These are phyloP conservation scores for Xiphias gladius DNA, from an alignment of 2,113 vertebrate genomes.

Conservation along the genomic window DNA sequence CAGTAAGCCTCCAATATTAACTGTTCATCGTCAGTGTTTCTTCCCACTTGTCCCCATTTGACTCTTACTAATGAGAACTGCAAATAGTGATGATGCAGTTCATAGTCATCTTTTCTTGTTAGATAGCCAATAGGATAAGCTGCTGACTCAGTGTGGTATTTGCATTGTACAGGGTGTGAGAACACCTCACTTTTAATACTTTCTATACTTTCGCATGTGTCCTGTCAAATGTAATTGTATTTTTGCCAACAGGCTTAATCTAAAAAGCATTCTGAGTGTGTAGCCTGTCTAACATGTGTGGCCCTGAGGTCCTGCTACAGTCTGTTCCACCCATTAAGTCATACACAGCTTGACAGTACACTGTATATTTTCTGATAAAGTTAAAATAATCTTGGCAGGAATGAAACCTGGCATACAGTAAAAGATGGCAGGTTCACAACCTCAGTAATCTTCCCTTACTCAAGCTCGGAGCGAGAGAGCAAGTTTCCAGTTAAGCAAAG, in stretches of 20 bases:
- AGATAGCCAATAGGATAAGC: conserved; percentile 17
- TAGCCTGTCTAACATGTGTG: neutral
- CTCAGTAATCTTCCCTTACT: conserved; percentile 1
- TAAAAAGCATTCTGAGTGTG: neutral
- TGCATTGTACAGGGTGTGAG: neutral
- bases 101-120: neutral
- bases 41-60: neutral
- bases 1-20: conserved; percentile 39
- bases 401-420: neutral
- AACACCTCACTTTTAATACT: neutral
- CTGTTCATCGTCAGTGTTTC: conserved; percentile 21
- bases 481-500: conserved; percentile 27
- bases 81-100: conserved; percentile 1
- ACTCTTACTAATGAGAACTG: conserved; percentile 40
- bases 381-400: neutral
- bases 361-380: neutral
- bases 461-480: neutral
- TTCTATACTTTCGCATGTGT: neutral
- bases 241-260: neutral
- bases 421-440: conserved; percentile 1
- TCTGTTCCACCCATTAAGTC: neutral
- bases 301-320: neutral
- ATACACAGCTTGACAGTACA: neutral
- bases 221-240: neutral
- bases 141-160: conserved; percentile 21